Evolutionary conservation across 2,888 invertebrate species (phyloP), one percentile per base, ranked within the genome.

Genomic region (Pollenia griseotomentosa): DNA sequence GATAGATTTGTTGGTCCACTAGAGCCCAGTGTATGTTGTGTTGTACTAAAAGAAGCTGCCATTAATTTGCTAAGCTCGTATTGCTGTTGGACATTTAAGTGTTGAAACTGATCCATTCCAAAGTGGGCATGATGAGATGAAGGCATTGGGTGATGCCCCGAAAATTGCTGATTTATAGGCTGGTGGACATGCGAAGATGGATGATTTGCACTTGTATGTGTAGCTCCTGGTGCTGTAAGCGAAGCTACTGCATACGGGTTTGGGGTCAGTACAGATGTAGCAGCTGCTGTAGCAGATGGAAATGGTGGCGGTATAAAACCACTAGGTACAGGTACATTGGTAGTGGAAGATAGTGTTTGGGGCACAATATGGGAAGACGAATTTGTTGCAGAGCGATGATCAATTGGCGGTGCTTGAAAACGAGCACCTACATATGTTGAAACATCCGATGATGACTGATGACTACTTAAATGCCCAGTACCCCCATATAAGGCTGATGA

Each of bases 301-400:
- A 91, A 92, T 48, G 90, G 88, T 79, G 92, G 91, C 82, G 92
- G 91, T 80, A 91, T 90, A 88, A 92, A 92, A 68, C 92, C 91
- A 86, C 91, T 90, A 83, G 91, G 90, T 88, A 86, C 90, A 90
- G 91, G 92, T 92, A 92, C 91, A 90, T 91, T 91, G 89, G 90
- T 87, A 79, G 87, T 80, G 74, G 88, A 84, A 71, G 86, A 84
- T 59, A 79, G 63, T 61, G 87, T 70, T 77, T 84, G 87, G 48
- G 88, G 88, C 65, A 86, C 88, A 86, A 90, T 90, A 74, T 90
- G 91, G 46, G 91, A 90, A 70, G 81, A 90, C 63, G 86, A 48
- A 48, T 65, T 88, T 40, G 90, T 88, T 81, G 80, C 65, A 75
- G 82, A 89, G 70, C 61, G 70, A 89, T 88, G 91, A 75, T 90